These are phyloP conservation scores for Austrolebias charrua DNA, from an alignment of 2,797 vertebrate genomes.

Conservation along the genomic window DNA sequence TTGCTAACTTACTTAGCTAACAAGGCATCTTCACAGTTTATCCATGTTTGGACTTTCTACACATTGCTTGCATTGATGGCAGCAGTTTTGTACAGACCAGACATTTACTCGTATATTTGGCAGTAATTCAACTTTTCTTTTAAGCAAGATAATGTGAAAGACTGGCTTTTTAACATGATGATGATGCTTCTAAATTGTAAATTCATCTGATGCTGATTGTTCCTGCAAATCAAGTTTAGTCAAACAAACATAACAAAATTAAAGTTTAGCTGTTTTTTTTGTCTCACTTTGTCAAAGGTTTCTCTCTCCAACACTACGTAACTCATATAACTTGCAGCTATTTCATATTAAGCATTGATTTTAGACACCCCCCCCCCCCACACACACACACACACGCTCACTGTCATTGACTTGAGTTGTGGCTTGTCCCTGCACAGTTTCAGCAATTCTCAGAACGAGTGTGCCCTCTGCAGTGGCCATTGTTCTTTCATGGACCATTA, in stretches of 20 bases:
- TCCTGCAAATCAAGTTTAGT: background rate
- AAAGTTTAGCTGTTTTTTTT: background rate
- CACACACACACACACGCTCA: background rate
- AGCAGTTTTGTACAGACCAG: conserved; percentile 1
- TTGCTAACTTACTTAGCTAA: no score
- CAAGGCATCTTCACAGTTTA: background rate
- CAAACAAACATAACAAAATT: background rate
- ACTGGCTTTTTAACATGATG: no score
- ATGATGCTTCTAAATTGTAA: background rate
- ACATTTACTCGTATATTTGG: conserved; percentile 29
- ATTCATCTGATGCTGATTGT: background rate
- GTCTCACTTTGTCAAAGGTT: background rate
- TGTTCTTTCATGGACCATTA: conserved; percentile 81
- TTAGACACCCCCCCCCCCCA: conserved; percentile 12
- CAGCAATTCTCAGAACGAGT: conserved; percentile 46
- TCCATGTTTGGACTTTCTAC: conserved; percentile 9
- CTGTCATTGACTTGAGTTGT: conserved; percentile 19
- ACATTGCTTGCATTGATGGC: conserved; percentile 29
- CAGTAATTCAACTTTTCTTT: conserved; percentile 27
- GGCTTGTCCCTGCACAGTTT: conserved; percentile 10
- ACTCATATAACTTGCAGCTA: conserved; percentile 16
- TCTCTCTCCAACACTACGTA: background rate
- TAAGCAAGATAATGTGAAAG: no score
- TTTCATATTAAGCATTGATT: conserved; percentile 10
- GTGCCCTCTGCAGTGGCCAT: conserved; percentile 51